Percentiles rank a stretch among this genome's conserved stretches.
Conservation (phyloP, 2,888 invertebrate genomes). For the Arctia plantaginis region DNA sequence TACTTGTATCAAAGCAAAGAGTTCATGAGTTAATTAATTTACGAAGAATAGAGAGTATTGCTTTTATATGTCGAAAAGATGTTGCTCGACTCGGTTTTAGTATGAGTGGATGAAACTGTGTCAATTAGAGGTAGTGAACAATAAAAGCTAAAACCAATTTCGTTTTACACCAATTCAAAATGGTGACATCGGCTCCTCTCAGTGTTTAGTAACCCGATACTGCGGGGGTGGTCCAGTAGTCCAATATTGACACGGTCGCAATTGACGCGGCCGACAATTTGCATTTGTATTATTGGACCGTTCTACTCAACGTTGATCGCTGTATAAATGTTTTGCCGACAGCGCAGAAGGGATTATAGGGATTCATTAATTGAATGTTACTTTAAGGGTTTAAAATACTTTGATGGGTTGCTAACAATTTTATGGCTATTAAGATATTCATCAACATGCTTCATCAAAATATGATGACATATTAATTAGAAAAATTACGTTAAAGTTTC, state of each 20-base stretch:
- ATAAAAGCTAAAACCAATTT: constrained; percentile 5
- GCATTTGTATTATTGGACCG: constrained; percentile 58
- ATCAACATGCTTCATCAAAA: background rate
- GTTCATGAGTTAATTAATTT: background rate
- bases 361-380: constrained; percentile 4
- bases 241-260: constrained; percentile 58
- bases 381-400: background rate
- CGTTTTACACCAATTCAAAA: constrained; percentile 22
- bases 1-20: background rate
- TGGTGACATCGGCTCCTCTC: constrained; percentile 25
- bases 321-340: constrained; percentile 51
- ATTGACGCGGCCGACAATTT: constrained; percentile 54
- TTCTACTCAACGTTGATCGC: constrained; percentile 37
- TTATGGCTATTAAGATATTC: no score
- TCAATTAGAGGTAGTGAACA: background rate
- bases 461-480: background rate
- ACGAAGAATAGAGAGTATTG: no score
- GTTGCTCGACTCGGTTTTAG: background rate
- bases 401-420: background rate
- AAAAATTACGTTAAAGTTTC: background rate
- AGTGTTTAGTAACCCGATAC: constrained; percentile 40
- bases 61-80: background rate
- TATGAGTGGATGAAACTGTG: background rate
- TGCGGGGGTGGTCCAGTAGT: constrained; percentile 35
- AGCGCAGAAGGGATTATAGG: background rate